phyloP scores from a whole-genome alignment of 2,797 vertebrate genomes.

The Erpetoichthys calabaricus region DNA sequence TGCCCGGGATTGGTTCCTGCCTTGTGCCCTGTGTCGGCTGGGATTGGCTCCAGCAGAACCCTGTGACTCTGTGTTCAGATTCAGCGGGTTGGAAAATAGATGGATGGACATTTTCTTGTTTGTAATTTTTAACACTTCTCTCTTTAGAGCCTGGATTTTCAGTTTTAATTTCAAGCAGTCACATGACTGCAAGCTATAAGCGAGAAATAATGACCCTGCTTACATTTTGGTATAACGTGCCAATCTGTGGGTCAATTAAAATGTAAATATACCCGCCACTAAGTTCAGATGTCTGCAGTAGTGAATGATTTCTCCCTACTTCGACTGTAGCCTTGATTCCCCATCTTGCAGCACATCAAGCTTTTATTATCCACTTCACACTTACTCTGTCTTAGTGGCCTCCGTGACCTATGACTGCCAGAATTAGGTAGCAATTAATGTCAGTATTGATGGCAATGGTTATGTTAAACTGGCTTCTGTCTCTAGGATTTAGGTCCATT shows the following conservation, averaged over 20 bases:
- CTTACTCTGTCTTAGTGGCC: slow-evolving; percentile 22
- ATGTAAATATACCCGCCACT: slow-evolving; percentile 13
- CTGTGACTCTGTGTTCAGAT: too few relatives aligned
- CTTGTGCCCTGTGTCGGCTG: too few relatives aligned
- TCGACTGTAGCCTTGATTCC: slow-evolving; percentile 13
- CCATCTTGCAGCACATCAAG: slow-evolving; percentile 18
- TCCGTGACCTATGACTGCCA: slow-evolving; percentile 29
- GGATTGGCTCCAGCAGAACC: too few relatives aligned
- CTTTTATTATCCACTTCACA: slow-evolving; percentile 23
- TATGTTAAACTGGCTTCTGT: slow-evolving; percentile 49
- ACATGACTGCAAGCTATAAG: too few relatives aligned
- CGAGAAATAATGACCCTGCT: slow-evolving; percentile 11
- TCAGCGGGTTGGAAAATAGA: too few relatives aligned
- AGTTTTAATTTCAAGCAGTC: too few relatives aligned
- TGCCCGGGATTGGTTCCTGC: too few relatives aligned
- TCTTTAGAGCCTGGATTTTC: too few relatives aligned
- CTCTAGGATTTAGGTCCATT: slow-evolving; percentile 37
- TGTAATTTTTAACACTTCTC: too few relatives aligned
- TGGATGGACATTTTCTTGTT: too few relatives aligned
- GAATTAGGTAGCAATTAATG: slow-evolving; percentile 46
- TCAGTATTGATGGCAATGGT: slow-evolving; percentile 39
- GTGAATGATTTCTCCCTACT: background rate
- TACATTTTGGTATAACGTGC: slow-evolving; percentile 17
- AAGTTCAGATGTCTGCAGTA: slow-evolving; percentile 19
- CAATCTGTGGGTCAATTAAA: slow-evolving; percentile 23